A percentile compares a stretch with the other conserved stretches of the same genome.
These are phyloP conservation scores for Oreochromis tanganicae DNA, from an alignment of 2,113 vertebrate genomes.

Conservation along the genomic window DNA sequence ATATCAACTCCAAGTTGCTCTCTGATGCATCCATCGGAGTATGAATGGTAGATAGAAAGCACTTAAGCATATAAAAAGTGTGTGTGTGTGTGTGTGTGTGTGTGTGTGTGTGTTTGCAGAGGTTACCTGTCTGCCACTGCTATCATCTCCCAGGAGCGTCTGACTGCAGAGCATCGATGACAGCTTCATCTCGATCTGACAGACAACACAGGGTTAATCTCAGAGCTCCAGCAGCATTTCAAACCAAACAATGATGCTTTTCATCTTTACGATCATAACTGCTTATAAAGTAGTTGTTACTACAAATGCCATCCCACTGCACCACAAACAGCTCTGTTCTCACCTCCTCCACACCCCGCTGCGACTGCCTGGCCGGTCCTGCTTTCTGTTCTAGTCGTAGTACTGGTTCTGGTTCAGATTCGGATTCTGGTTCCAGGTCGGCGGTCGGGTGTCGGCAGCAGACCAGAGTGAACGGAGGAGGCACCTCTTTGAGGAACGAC, in stretches of 20 bases:
- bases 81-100: not conserved
- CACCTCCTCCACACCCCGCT: conserved; percentile 57
- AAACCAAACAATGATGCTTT: not conserved
- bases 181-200: conserved; percentile 58
- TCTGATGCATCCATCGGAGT: not conserved
- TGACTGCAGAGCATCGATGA: conserved; percentile 34
- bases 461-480: conserved; percentile 88
- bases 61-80: not conserved
- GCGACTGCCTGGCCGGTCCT: not conserved
- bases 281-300: not conserved
- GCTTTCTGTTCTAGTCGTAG: not conserved
- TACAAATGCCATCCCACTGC: not conserved
- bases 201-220: not conserved
- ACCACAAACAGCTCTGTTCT: not conserved
- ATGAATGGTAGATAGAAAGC: not conserved
- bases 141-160: not conserved
- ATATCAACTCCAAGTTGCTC: not conserved
- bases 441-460: conserved; percentile 82
- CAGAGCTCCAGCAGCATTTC: not conserved
- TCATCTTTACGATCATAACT: not conserved
- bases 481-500: conserved; percentile 89
- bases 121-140: not conserved
- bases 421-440: conserved; percentile 46
- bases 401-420: conserved; percentile 1
- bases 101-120: not conserved